These are phyloP conservation scores for Piscicola geometra DNA, from an alignment of 2,888 invertebrate species.

Conservation along the genomic window DNA sequence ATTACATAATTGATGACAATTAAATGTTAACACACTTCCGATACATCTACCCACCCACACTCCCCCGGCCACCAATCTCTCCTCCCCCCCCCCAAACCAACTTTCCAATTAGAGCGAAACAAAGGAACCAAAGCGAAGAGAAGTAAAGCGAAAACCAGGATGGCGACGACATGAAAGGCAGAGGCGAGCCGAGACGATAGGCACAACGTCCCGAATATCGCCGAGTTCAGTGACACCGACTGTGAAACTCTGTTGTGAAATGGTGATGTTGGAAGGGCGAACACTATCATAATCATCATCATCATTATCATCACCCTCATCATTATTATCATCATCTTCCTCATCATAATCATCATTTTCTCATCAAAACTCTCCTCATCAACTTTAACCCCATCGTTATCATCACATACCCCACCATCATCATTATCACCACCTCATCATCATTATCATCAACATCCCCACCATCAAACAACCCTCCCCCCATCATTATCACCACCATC, in stretches of 20 bases:
- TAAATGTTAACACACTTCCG: neutral
- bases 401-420: too few species aligned
- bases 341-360: too few species aligned
- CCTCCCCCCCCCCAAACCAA: constrained; percentile 33
- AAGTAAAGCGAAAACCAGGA: constrained; percentile 81
- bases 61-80: neutral
- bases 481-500: too few species aligned
- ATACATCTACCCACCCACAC: neutral
- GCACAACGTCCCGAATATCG: constrained; percentile 89
- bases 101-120: constrained; percentile 65
- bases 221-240: constrained; percentile 85
- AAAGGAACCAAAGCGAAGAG: constrained; percentile 84
- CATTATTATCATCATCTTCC: too few species aligned
- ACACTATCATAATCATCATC: too few species aligned
- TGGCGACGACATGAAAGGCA: constrained; percentile 72
- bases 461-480: constrained; percentile 40
- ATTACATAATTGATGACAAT: neutral
- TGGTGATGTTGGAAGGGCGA: too few species aligned
- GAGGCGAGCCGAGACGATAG: constrained; percentile 82
- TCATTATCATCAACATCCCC: too few species aligned
- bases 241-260: constrained; percentile 70
- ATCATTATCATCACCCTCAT: too few species aligned
- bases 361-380: too few species aligned
- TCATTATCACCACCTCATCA: too few species aligned
- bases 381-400: too few species aligned